phyloP scores from a whole-genome alignment of 2,113 vertebrate species.

The Theropithecus gelada region DNA sequence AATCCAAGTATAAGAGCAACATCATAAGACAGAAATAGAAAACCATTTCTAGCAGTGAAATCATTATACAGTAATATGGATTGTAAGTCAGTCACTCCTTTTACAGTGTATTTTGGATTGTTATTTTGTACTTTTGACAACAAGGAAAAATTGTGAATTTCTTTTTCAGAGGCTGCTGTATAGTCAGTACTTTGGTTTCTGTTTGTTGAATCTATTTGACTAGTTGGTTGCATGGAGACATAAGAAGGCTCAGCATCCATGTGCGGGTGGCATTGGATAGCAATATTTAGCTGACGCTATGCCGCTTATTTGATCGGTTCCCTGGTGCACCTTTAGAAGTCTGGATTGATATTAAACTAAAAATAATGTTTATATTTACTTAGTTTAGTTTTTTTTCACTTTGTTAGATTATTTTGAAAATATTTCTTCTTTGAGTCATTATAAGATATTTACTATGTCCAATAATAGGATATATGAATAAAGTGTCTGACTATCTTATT shows the following conservation, averaged over 20 bases:
- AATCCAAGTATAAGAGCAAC: not conserved
- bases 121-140: not conserved
- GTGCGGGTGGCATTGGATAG: too few species aligned
- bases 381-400: not conserved
- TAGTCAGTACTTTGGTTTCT: not conserved
- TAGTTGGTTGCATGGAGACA: not conserved
- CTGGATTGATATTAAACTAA: not conserved
- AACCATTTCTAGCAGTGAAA: constrained; percentile 11
- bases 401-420: not conserved
- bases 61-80: not conserved
- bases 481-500: not conserved
- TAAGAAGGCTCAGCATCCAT: not conserved
- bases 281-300: not conserved
- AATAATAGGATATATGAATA: not conserved
- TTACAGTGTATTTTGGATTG: not conserved
- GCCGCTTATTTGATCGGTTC: not conserved
- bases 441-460: not conserved
- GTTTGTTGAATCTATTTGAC: not conserved
- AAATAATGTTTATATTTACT: not conserved
- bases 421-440: not conserved
- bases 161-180: not conserved
- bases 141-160: not conserved
- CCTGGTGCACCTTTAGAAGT: not conserved
- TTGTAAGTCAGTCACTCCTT: not conserved
- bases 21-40: not conserved